Conservation (phyloP, 1,140 invertebrate species). For the Drosophila subobscura region DNA sequence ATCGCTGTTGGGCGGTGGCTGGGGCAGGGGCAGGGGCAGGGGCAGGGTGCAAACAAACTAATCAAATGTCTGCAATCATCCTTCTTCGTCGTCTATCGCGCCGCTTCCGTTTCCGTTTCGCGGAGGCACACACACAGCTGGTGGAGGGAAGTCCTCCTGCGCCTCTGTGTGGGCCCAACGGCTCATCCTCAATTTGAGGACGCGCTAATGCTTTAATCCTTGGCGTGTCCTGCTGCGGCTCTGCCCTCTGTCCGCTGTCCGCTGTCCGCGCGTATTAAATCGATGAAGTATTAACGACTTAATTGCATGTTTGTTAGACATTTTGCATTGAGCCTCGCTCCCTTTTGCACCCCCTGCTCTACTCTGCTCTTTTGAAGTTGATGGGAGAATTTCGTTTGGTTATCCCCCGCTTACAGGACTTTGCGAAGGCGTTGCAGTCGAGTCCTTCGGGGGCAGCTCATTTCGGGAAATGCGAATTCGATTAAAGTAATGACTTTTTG, state of each 20-base stretch:
- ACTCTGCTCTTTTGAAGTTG: conserved; percentile 43
- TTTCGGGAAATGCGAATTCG: conserved; percentile 76
- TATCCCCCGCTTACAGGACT: conserved; percentile 22
- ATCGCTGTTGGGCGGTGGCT: conserved; percentile 26
- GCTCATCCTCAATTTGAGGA: conserved; percentile 43
- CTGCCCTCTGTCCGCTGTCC: conserved; percentile 17
- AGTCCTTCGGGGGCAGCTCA: conserved; percentile 49
- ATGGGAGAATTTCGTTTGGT: conserved; percentile 43
- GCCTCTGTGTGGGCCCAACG: conserved; percentile 3
- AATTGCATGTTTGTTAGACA: conserved; percentile 81
- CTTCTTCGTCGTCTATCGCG: conserved; percentile 24
- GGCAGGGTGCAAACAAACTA: conserved; percentile 64
- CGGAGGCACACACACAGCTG: no score
- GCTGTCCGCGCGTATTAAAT: conserved; percentile 71
- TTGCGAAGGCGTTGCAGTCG: conserved; percentile 61
- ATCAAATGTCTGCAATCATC: conserved; percentile 76
- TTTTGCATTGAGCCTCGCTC: conserved; percentile 43
- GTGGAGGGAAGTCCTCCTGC: not conserved
- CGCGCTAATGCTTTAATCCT: conserved; percentile 78
- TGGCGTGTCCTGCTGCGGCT: conserved; percentile 18
- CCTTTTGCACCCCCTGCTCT: no score
- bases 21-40: conserved; percentile 3
- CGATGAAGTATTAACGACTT: conserved; percentile 82
- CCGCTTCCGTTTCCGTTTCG: conserved; percentile 64
- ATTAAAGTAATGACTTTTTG: conserved; percentile 79